Evolutionary conservation across 2,888 invertebrate genomes (phyloP), one percentile per base, ranked within the genome.

Genomic region (Macrosoma leucophasiata): DNA sequence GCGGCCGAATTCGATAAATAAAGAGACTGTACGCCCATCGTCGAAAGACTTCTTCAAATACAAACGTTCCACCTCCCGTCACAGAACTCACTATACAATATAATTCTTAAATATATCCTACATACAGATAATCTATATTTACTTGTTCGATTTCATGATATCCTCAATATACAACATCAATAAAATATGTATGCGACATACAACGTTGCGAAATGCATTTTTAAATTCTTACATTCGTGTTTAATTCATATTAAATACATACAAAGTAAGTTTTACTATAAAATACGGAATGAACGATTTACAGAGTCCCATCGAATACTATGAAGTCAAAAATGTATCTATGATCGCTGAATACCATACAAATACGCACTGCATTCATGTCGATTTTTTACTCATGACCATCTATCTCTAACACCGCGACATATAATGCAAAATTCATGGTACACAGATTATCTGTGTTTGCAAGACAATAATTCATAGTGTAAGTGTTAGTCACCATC

Each of bases 141-240:
- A 66, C 74, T 79, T 76, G 78, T 73, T 78, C 75, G 73, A 78
- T 71, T 76, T 73, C 68, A 76, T 75, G 68, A 74, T 68, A 72
- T 55, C 56, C 53, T 58, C 68, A 72, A 62, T 70, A 70, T 74
- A 76, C 66, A 70, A 71, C 63, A 62, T 63, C 43, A 52, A 59
- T 52, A 58, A 50, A 57, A 53, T 55, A 56, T 46, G 54, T 60
- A 55, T 55, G 56, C 47, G 55, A 59, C 63, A 64, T 62, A 69
- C 64, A 60, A 48, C 44, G 46, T 46, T 50, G 63, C 55, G 53
- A 77, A 76, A 76, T 76, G 76, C 77, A 70, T 60, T 56, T 50
- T 43, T 52, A 58, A 59, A 61, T 57, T 47, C 55, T 58, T 60
- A 58, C 43, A 57, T 52, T 57, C 49, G 46, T 41, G 43, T 48